These are phyloP conservation scores for Drosophila subpulchrella DNA, from an alignment of 1,140 invertebrate genomes.

Conservation along the genomic window DNA sequence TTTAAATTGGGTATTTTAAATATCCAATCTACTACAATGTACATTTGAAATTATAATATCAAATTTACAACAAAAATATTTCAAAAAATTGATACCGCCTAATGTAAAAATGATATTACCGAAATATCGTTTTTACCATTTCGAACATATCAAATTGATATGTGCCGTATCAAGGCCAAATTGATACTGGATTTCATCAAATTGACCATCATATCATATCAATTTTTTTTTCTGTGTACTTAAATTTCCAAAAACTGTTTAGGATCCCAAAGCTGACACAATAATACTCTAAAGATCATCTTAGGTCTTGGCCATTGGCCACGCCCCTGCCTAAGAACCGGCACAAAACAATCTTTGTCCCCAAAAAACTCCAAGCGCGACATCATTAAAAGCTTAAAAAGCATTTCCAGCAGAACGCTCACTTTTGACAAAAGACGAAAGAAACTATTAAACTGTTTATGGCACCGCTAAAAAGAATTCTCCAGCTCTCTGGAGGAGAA, in stretches of 20 bases:
- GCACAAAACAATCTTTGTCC: constrained; percentile 37
- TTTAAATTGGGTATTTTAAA: too few species aligned
- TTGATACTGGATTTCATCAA: too few species aligned
- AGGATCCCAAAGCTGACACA: not conserved
- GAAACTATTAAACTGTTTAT: constrained; percentile 75
- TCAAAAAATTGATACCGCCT: too few species aligned
- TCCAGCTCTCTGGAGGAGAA: constrained; percentile 32
- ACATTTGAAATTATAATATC: too few species aligned
- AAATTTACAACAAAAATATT: too few species aligned
- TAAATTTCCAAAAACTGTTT: not conserved
- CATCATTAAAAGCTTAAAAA: constrained; percentile 56
- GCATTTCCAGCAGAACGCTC: constrained; percentile 18
- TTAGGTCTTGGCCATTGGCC: constrained; percentile 17
- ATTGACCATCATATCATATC: too few species aligned
- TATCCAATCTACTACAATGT: too few species aligned
- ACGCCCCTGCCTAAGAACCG: constrained; percentile 36
- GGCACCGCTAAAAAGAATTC: constrained; percentile 69
- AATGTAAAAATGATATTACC: too few species aligned
- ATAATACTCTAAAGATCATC: constrained; percentile 15
- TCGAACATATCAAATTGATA: too few species aligned
- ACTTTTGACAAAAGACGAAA: constrained; percentile 25
- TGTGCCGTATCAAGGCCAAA: too few species aligned
- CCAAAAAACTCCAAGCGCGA: constrained; percentile 33
- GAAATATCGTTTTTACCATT: too few species aligned
- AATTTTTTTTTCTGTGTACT: too few species aligned